Base-by-base conservation (phyloP, 2,797 vertebrate species). In the Gambelia wislizenii region DNA sequence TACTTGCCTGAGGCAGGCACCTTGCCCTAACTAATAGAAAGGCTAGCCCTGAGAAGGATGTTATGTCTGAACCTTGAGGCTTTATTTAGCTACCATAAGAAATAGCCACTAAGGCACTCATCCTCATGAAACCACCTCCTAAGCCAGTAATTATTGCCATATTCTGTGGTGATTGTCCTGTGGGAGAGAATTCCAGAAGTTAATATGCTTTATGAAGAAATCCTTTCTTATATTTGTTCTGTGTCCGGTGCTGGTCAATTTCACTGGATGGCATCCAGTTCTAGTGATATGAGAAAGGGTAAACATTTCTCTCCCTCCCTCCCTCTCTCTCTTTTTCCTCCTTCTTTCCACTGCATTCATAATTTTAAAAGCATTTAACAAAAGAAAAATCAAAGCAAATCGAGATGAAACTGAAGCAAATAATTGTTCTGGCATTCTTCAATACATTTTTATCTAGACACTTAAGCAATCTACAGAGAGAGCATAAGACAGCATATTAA, bases 341-440 rank as follows among this genome's bases (percentile, higher is more conserved):
- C 2, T 69, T 33, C 25, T 39, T 10, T 30, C 49, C 78, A 56
- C 7, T 14, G 27, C 69, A 81, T 54, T 81, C 49, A 44, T 72
- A n/a, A 87, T 74, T 75, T 49, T 27, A 52, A 49, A 27, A 39
- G n/a, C 86, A 25, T 81, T 56, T 69, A 54, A 20, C 52, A 87
- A 82, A 59, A 81, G 42, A 10, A 42, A 72, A 16, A 47, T 22
- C 52, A 44, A 42, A 49, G 1, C 5, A 25, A 78, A 86, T 67
- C 33, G 30, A 9, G 13, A 20, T 70, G n/a, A 54, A 56, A 47
- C 8, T n/a, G n/a, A 72, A 79, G 61, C 79, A 30, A n/a, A 67
- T 27, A 44, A 81, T 72, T 87, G 52, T 18, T 82, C 59, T 83
- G 56, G 39, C 56, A 83, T 83, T 76, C 33, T n/a, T 83, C 54